These are phyloP conservation scores for Pasiphila rectangulata DNA, from an alignment of 2,888 invertebrate genomes.

Conservation along the genomic window DNA sequence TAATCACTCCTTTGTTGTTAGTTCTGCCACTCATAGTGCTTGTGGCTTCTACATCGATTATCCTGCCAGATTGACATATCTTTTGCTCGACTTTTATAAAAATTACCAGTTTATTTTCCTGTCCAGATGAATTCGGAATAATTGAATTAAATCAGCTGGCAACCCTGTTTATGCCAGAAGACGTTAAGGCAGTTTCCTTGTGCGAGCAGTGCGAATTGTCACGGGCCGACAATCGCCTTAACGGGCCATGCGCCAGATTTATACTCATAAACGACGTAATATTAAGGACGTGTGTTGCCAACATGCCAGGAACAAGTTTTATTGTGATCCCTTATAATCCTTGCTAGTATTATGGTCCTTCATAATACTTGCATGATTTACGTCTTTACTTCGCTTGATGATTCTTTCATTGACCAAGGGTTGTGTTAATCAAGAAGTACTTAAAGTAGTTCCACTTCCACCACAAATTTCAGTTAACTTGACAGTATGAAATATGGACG, in stretches of 20 bases:
- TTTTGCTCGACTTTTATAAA: too few species aligned
- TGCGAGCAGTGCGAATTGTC: constrained; percentile 18
- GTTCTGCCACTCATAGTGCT: too few species aligned
- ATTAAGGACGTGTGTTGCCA: constrained; percentile 6
- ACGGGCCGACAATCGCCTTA: constrained; percentile 24
- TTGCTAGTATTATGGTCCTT: not conserved
- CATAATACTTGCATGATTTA: not conserved
- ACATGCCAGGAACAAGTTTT: constrained; percentile 1
- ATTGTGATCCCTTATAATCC: constrained; percentile 1
- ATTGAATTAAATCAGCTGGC: not conserved
- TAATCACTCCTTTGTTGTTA: too few species aligned
- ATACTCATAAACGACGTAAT: constrained; percentile 16
- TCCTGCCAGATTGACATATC: too few species aligned
- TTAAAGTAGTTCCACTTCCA: too few species aligned
- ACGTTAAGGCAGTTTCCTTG: constrained; percentile 23
- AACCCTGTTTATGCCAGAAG: constrained; percentile 5
- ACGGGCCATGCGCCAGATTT: constrained; percentile 27
- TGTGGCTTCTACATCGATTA: too few species aligned
- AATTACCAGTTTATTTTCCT: too few species aligned
- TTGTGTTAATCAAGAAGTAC: too few species aligned
- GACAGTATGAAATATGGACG: too few species aligned
- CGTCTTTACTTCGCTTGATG: not conserved
- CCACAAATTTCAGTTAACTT: too few species aligned
- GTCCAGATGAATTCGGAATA: not conserved
- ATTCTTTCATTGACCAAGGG: too few species aligned